Percentiles rank a stretch among this genome's conserved stretches.
These are phyloP conservation scores for Cosmia pyralina DNA, from an alignment of 2,888 invertebrate genomes.

Conservation along the genomic window DNA sequence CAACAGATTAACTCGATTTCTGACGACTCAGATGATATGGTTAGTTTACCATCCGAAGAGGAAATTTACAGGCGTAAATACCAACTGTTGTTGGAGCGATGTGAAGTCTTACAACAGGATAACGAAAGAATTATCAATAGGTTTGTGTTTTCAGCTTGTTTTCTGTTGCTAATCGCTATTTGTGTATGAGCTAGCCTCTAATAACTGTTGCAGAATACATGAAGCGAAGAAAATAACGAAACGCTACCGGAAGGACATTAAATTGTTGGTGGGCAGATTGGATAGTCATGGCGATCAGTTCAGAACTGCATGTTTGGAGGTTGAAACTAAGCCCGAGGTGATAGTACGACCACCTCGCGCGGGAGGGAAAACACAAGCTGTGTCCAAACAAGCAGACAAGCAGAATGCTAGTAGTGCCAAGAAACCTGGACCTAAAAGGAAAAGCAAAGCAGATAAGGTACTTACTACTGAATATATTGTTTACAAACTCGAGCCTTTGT, in stretches of 20 bases:
- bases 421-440: conserved; percentile 89
- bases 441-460: conserved; percentile 91
- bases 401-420: conserved; percentile 77
- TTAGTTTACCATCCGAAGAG: conserved; percentile 90
- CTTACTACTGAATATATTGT: conserved; percentile 57
- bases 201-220: conserved; percentile 90
- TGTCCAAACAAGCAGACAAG: conserved; percentile 80
- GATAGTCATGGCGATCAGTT: conserved; percentile 93
- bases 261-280: conserved; percentile 92
- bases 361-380: conserved; percentile 74
- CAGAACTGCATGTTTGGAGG: conserved; percentile 91
- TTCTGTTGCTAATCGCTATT: conserved; percentile 59
- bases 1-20: conserved; percentile 89
- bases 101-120: conserved; percentile 94
- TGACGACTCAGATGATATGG: conserved; percentile 90
- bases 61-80: conserved; percentile 94
- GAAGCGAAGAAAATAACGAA: conserved; percentile 93
- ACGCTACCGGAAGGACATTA: conserved; percentile 92
- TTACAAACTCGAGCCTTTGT: neutral
- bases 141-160: conserved; percentile 79
- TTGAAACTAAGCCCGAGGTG: conserved; percentile 84
- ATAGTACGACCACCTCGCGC: conserved; percentile 73
- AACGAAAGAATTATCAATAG: conserved; percentile 93
- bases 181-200: conserved; percentile 59
- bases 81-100: conserved; percentile 93